Conservation (phyloP, 2,888 invertebrate genomes). For the Phaonia tiefii region DNA sequence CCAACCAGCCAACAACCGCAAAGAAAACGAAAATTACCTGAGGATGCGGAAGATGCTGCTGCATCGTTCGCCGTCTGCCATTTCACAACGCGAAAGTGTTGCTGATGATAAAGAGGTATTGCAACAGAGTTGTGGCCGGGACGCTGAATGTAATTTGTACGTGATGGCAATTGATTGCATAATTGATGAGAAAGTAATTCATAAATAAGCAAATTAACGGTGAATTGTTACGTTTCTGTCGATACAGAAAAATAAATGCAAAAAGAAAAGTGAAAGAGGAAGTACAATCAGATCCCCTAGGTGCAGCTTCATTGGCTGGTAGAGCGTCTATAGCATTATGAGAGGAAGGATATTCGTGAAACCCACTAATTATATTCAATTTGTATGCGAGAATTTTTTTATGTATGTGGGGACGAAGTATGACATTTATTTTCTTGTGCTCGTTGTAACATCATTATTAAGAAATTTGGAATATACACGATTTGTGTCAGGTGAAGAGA, state of each 20-base stretch:
- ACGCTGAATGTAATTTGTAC: constrained; percentile 27
- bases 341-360: too few relatives aligned
- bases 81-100: constrained; percentile 60
- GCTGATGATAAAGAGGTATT: constrained; percentile 63
- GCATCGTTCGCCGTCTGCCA: constrained; percentile 4
- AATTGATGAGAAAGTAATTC: constrained; percentile 61
- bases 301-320: too few relatives aligned
- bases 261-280: constrained; percentile 47
- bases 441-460: too few relatives aligned
- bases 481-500: too few relatives aligned
- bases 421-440: too few relatives aligned
- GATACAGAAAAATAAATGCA: too few relatives aligned
- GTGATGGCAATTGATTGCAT: constrained; percentile 49
- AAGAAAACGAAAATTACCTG: constrained; percentile 57
- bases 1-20: not conserved
- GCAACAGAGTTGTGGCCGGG: not conserved
- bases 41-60: constrained; percentile 64
- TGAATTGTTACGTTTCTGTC: constrained; percentile 7
- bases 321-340: too few relatives aligned
- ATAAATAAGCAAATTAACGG: constrained; percentile 47
- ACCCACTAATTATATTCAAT: too few relatives aligned
- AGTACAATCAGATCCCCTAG: constrained; percentile 10
- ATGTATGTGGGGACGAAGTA: too few relatives aligned
- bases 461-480: too few relatives aligned
- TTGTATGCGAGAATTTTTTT: too few relatives aligned